Evolutionary conservation across 2,797 vertebrate species (phyloP).

Genomic region (Gymnodraco acuticeps): DNA sequence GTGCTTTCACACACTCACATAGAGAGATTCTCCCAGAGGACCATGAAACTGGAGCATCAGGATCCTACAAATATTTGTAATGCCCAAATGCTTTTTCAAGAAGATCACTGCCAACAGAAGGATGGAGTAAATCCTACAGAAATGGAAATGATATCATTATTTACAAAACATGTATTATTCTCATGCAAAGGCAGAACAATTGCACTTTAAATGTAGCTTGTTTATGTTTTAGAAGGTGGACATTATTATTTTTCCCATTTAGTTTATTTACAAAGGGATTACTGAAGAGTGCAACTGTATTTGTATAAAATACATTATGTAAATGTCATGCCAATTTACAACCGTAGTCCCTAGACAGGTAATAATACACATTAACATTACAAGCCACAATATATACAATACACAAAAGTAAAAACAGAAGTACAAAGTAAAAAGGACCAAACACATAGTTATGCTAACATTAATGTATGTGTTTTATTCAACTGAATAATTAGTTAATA

Average conservation of each 20-base stretch:
- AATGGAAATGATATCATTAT: slow-evolving; percentile 32
- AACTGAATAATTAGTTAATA: neutral
- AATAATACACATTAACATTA: no score
- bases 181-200: slow-evolving; percentile 1
- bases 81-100: slow-evolving; percentile 49
- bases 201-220: neutral
- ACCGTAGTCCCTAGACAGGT: no score
- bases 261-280: neutral
- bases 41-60: slow-evolving; percentile 71
- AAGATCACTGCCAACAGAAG: slow-evolving; percentile 30
- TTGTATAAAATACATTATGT: no score
- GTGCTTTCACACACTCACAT: slow-evolving; percentile 52
- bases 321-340: no score
- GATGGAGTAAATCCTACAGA: slow-evolving; percentile 29
- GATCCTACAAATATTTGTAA: slow-evolving; percentile 76
- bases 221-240: neutral
- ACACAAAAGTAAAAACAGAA: no score
- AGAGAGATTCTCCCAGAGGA: slow-evolving; percentile 60
- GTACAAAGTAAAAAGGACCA: no score
- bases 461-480: neutral
- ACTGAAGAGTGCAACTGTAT: neutral
- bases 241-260: neutral
- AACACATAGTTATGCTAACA: neutral
- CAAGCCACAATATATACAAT: no score
- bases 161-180: slow-evolving; percentile 8